phyloP scores from a whole-genome alignment of 1,140 invertebrate species.

The Anagrus nilaparvatae region DNA sequence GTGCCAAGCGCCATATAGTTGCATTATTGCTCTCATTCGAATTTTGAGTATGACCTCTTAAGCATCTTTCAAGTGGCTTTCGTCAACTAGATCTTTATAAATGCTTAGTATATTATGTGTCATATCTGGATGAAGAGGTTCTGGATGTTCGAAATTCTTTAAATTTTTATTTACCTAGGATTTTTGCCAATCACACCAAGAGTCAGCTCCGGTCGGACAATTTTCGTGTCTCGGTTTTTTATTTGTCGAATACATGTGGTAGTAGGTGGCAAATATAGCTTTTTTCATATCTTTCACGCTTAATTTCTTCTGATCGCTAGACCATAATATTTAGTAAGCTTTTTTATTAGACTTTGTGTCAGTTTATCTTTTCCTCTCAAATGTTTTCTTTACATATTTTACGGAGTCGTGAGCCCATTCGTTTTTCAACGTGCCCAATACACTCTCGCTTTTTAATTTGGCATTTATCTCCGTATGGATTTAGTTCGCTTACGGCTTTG shows the following conservation, averaged over 20 bases:
- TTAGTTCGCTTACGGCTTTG: constrained; percentile 8
- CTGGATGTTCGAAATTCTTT: neutral
- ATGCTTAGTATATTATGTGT: neutral
- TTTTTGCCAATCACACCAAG: constrained; percentile 11
- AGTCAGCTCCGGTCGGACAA: constrained; percentile 15
- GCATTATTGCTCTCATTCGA: neutral
- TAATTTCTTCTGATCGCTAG: constrained; percentile 14
- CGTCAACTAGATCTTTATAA: neutral
- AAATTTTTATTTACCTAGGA: constrained; percentile 3
- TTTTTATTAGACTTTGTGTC: constrained; percentile 14
- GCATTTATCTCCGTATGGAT: constrained; percentile 13
- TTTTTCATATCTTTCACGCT: constrained; percentile 15
- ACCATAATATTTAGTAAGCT: constrained; percentile 14
- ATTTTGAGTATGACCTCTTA: neutral
- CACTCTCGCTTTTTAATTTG: constrained; percentile 15
- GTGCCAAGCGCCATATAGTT: neutral
- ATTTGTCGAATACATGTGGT: constrained; percentile 12
- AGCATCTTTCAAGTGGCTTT: neutral
- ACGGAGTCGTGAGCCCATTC: constrained; percentile 15
- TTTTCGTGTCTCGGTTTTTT: constrained; percentile 14
- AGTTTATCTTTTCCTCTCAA: constrained; percentile 14
- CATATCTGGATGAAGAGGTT: neutral
- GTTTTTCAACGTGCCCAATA: constrained; percentile 14
- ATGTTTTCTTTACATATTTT: constrained; percentile 9
- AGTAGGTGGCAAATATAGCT: constrained; percentile 17